Percentiles rank a stretch among this genome's conserved stretches.
These are phyloP conservation scores for Calidris pugnax DNA, from an alignment of 2,113 vertebrate species.

Conservation along the genomic window DNA sequence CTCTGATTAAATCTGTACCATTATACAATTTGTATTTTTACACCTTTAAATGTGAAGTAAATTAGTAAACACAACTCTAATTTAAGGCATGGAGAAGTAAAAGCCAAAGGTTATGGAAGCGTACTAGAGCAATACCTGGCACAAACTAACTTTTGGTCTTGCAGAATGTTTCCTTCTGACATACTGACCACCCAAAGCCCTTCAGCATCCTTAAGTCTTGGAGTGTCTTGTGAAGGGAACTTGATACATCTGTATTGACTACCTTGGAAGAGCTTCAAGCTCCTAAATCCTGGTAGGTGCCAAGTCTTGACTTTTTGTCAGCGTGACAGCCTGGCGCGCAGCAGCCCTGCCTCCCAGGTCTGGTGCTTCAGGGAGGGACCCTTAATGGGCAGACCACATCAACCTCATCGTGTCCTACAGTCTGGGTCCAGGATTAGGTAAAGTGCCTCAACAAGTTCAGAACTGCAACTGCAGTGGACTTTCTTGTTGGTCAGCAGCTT, in stretches of 20 bases:
- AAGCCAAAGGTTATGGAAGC: background rate
- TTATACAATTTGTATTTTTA: background rate
- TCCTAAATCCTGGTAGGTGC: background rate
- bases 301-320: background rate
- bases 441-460: background rate
- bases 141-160: background rate
- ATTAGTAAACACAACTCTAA: background rate
- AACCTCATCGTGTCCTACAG: background rate
- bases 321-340: background rate
- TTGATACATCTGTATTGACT: background rate
- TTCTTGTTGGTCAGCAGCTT: background rate
- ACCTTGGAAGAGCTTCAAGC: background rate
- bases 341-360: background rate
- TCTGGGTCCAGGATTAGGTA: background rate
- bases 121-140: background rate
- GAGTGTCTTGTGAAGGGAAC: background rate
- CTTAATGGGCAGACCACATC: accelerated
- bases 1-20: background rate
- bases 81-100: background rate
- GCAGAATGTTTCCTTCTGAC: background rate
- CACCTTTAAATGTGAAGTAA: background rate
- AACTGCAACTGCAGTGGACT: background rate
- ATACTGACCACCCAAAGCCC: accelerated
- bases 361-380: background rate
- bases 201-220: background rate